These are phyloP conservation scores for Thalpophila matura DNA, from an alignment of 2,888 invertebrate genomes.

Conservation along the genomic window DNA sequence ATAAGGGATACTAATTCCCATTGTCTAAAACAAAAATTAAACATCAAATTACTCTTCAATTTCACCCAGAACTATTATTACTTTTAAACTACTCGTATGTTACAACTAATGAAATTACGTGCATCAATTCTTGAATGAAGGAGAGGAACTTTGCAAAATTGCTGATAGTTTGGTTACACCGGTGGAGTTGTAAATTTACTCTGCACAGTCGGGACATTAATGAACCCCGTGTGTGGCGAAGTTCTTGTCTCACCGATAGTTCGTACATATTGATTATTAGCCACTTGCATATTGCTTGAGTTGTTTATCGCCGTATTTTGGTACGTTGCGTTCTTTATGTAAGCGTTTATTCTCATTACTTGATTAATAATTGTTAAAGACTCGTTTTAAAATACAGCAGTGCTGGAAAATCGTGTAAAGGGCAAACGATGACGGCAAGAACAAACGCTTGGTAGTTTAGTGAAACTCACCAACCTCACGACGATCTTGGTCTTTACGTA, in stretches of 20 bases:
- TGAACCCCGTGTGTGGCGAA: constrained; percentile 63
- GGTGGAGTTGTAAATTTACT: constrained; percentile 61
- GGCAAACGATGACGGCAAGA: too few relatives aligned
- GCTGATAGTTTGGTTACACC: constrained; percentile 58
- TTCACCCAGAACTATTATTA: constrained; percentile 25
- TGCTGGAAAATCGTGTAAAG: too few relatives aligned
- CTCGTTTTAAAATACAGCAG: too few relatives aligned
- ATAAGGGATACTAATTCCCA: too few relatives aligned
- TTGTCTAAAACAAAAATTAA: constrained; percentile 9
- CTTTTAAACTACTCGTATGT: constrained; percentile 40
- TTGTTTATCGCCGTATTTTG: neutral
- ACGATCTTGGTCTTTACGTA: too few relatives aligned
- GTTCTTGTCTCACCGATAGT: constrained; percentile 58
- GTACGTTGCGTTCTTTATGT: too few relatives aligned
- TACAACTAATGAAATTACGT: constrained; percentile 53
- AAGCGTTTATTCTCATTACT: too few relatives aligned
- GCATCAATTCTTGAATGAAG: constrained; percentile 53
- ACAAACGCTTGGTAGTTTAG: too few relatives aligned
- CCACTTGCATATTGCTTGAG: constrained; percentile 38
- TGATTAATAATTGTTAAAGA: too few relatives aligned
- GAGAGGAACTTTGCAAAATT: constrained; percentile 56
- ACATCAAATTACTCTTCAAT: constrained; percentile 25
- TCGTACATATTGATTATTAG: constrained; percentile 61
- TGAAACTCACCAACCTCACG: too few relatives aligned
- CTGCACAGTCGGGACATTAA: constrained; percentile 60